Conservation (phyloP, 2,797 vertebrate genomes). For the Rhynchonycteris naso region DNA sequence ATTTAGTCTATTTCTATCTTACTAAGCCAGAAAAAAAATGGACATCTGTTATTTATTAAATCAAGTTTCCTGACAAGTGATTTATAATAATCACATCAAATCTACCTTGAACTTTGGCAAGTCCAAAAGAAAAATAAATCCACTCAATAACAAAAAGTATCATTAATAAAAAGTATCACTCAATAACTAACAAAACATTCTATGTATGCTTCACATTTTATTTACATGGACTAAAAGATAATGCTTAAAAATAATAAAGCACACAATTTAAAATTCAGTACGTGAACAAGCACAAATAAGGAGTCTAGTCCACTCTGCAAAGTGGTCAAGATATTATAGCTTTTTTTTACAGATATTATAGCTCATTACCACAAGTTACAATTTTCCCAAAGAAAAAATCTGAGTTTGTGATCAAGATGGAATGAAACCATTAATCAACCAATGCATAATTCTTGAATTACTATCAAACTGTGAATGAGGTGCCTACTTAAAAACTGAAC, state of each 20-base stretch:
- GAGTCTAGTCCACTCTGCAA: background rate
- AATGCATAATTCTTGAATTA: background rate
- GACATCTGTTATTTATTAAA: background rate
- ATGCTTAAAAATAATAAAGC: background rate
- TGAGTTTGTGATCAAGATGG: background rate
- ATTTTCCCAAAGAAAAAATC: background rate
- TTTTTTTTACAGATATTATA: background rate
- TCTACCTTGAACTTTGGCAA: slow-evolving; percentile 33
- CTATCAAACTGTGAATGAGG: background rate
- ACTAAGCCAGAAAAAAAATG: background rate
- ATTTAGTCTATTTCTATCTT: background rate
- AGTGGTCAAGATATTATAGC: background rate
- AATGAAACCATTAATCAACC: slow-evolving; percentile 1
- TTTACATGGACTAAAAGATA: slow-evolving; percentile 26
- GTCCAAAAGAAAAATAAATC: background rate
- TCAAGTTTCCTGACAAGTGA: slow-evolving; percentile 36
- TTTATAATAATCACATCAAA: slow-evolving; percentile 50
- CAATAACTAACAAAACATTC: background rate
- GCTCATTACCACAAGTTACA: background rate
- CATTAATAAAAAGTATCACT: background rate
- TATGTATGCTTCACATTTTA: background rate
- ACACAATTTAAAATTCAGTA: slow-evolving; percentile 32
- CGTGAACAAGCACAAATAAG: background rate
- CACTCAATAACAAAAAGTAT: background rate
- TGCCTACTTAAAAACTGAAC: background rate